Percentiles rank a stretch among this genome's conserved stretches.
Conservation (phyloP, 2,888 invertebrate species). For the Girardia tigrina region DNA sequence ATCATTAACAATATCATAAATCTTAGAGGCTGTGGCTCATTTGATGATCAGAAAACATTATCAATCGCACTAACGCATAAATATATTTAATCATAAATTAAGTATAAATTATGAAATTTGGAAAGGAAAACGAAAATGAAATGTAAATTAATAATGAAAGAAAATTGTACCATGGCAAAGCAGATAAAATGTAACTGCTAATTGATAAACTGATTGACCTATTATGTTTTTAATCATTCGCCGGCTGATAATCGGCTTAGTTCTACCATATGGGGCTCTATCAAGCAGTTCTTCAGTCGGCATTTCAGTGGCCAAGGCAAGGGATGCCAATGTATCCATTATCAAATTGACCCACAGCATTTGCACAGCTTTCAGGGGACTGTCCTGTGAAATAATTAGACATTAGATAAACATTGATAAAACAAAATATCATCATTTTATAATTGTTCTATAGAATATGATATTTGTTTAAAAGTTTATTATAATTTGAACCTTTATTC, state of each 20-base stretch:
- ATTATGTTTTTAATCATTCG: constrained; percentile 92
- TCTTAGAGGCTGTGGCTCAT: no score
- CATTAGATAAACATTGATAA: neutral
- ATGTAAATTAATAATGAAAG: no score
- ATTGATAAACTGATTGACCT: constrained; percentile 88
- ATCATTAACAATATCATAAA: no score
- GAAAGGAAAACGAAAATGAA: no score
- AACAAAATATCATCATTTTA: no score
- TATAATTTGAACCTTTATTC: no score
- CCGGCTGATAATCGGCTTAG: constrained; percentile 86
- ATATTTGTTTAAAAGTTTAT: no score
- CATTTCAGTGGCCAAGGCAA: constrained; percentile 88
- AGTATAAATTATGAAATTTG: no score
- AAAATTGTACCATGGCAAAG: constrained; percentile 82
- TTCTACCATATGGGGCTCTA: constrained; percentile 89
- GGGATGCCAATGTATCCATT: constrained; percentile 93
- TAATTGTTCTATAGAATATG: no score
- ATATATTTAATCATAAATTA: no score
- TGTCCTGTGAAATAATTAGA: constrained; percentile 59
- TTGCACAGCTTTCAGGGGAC: constrained; percentile 93
- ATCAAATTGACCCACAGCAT: constrained; percentile 99
- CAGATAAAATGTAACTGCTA: constrained; percentile 77
- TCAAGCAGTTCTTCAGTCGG: constrained; percentile 79
- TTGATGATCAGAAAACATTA: no score
- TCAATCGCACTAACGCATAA: no score